Evolutionary conservation across 2,113 vertebrate species (phyloP).

Genomic region (Alouatta palliata): DNA sequence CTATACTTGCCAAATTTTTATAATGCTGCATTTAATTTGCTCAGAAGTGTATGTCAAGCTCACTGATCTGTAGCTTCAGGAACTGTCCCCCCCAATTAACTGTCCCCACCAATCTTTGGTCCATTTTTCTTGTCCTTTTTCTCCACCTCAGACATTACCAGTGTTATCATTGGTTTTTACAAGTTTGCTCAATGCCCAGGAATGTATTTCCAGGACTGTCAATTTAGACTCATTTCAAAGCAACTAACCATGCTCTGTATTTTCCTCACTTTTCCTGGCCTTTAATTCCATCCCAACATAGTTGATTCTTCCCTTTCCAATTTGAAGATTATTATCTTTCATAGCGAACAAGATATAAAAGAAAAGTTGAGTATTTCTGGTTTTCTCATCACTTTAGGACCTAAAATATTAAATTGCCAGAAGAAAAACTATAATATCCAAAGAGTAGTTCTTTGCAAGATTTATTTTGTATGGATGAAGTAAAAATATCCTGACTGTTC

Average conservation of each 20-base stretch:
- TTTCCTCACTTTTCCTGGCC: background rate
- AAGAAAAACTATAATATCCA: background rate
- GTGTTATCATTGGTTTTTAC: background rate
- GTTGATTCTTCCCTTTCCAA: background rate
- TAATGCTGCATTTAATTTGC: background rate
- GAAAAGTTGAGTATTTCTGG: background rate
- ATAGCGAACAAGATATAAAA: background rate
- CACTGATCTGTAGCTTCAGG: background rate
- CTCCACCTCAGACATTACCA: background rate
- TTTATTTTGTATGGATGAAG: slow-evolving; percentile 4
- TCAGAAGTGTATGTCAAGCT: background rate
- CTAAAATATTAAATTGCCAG: background rate
- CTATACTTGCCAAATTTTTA: background rate
- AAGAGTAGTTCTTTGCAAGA: background rate
- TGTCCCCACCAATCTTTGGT: background rate
- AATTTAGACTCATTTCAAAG: background rate
- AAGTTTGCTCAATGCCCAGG: background rate
- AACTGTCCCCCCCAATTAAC: background rate
- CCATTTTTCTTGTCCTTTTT: background rate
- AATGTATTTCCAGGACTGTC: background rate
- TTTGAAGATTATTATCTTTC: background rate
- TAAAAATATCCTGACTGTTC: slow-evolving; percentile 23
- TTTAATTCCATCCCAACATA: background rate
- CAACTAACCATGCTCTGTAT: background rate
- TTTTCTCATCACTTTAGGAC: background rate